phyloP scores from a whole-genome alignment of 2,113 vertebrate genomes.

The Acanthochromis polyacanthus region DNA sequence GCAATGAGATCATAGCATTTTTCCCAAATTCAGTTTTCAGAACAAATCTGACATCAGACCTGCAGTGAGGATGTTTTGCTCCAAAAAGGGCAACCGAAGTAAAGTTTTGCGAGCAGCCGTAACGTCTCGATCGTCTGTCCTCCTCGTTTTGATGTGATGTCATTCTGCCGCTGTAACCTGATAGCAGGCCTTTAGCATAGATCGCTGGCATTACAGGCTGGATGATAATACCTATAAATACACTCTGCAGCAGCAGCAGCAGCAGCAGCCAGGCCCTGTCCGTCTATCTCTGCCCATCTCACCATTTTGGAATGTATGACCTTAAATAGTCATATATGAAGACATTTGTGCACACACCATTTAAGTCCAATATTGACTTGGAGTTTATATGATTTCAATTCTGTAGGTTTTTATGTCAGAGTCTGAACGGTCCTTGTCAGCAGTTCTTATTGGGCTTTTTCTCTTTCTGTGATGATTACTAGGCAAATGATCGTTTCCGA shows the following conservation, averaged over 20 bases:
- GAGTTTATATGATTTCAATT: background rate
- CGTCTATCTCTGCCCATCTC: conserved; percentile 73
- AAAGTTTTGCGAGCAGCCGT: conserved; percentile 53
- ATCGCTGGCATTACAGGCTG: conserved; percentile 60
- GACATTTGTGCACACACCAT: conserved; percentile 35
- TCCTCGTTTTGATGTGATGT: conserved; percentile 75
- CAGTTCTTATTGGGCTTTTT: background rate
- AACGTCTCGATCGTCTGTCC: conserved; percentile 71
- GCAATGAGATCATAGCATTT: conserved; percentile 57
- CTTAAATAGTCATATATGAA: conserved; percentile 77
- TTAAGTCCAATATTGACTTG: conserved; percentile 33
- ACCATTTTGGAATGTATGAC: conserved; percentile 79
- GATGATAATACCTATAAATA: conserved; percentile 79
- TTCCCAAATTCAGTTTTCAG: conserved; percentile 43
- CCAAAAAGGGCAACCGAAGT: conserved; percentile 66
- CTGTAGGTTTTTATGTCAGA: background rate
- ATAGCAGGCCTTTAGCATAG: conserved; percentile 62
- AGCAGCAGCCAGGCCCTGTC: conserved; percentile 59
- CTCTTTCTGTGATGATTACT: conserved; percentile 17
- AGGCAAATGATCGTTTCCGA: conserved; percentile 9
- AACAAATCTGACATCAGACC: conserved; percentile 63
- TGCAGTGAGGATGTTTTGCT: conserved; percentile 46
- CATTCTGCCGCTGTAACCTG: conserved; percentile 70
- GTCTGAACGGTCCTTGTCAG: background rate
- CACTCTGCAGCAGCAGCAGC: conserved; percentile 32